These are phyloP conservation scores for Chrysocyon brachyurus DNA, from an alignment of 2,797 vertebrate genomes.

Conservation along the genomic window DNA sequence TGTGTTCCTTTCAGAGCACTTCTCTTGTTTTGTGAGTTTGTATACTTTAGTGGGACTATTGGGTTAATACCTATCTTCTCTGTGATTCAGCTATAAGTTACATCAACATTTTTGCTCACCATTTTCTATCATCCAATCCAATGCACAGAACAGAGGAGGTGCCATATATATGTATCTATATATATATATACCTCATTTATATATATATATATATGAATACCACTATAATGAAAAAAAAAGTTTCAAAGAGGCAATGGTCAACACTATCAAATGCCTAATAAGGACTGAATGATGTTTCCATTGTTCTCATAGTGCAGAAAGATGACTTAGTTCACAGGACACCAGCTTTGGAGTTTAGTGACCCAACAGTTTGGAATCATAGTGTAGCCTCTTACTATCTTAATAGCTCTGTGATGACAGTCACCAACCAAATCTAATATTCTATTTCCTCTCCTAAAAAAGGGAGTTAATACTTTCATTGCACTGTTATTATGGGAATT, in stretches of 20 bases:
- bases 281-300: background rate
- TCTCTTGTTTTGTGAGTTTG: background rate
- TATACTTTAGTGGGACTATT: background rate
- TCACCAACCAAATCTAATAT: background rate
- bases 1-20: background rate
- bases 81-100: background rate
- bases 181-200: too few species aligned
- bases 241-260: slow-evolving; percentile 13
- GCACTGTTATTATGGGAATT: background rate
- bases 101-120: background rate
- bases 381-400: background rate
- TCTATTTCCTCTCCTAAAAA: slow-evolving; percentile 21
- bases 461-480: background rate
- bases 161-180: background rate
- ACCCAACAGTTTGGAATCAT: background rate
- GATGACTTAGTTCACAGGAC: background rate
- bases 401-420: background rate
- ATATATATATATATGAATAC: background rate
- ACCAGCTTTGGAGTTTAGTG: background rate
- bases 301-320: background rate
- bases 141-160: background rate
- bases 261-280: background rate
- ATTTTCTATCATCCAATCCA: background rate
- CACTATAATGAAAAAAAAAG: background rate
- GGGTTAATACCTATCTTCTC: background rate